Conservation (phyloP, 2,888 invertebrate genomes). For the Drepanosiphum platanoidis region DNA sequence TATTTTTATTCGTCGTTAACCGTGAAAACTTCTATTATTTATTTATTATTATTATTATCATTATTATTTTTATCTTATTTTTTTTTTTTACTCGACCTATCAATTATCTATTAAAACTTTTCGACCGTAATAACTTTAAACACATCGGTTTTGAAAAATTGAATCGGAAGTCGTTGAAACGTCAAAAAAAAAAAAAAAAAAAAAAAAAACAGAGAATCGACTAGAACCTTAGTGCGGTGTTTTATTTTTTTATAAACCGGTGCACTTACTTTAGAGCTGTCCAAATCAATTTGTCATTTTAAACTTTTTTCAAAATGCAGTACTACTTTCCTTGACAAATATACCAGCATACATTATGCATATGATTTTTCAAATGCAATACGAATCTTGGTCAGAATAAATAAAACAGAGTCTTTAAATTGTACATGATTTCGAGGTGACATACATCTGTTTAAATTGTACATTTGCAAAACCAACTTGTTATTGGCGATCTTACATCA, state of each 20-base stretch:
- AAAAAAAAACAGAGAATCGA: not conserved
- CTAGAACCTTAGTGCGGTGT: not conserved
- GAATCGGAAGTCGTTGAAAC: constrained; percentile 23
- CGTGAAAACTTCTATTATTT: constrained; percentile 8
- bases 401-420: not conserved
- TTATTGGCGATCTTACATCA: too few species aligned
- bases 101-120: constrained; percentile 24
- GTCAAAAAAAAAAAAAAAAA: constrained; percentile 13
- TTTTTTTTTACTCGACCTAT: not conserved
- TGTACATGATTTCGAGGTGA: not conserved
- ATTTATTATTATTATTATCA: too few species aligned
- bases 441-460: not conserved
- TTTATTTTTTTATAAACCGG: not conserved
- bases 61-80: too few species aligned
- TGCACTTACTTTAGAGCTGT: not conserved
- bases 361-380: not conserved
- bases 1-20: constrained; percentile 21
- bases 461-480: too few species aligned
- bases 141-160: constrained; percentile 26
- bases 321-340: not conserved
- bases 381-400: not conserved
- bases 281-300: not conserved
- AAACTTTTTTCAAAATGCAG: not conserved
- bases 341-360: not conserved
- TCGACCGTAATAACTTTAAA: not conserved